Evolutionary conservation across 1,140 invertebrate genomes (phyloP).

Genomic region (Proales similis): DNA sequence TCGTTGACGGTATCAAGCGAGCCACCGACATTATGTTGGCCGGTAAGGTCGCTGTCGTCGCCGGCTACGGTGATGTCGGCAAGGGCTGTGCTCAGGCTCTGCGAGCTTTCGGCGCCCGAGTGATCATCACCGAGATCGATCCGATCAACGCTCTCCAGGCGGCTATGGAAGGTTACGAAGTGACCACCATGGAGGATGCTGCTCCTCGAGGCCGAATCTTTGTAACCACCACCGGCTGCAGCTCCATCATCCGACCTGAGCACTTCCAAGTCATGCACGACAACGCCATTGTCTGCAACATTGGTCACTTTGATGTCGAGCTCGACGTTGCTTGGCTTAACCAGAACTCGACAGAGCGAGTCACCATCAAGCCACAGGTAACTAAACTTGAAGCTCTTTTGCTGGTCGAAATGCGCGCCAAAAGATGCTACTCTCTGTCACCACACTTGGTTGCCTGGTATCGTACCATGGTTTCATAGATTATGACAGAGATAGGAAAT

Average conservation of each 20-base stretch:
- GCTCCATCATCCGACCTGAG: slow-evolving; percentile 77
- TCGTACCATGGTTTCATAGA: background rate
- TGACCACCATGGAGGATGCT: slow-evolving; percentile 96
- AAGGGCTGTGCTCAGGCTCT: slow-evolving; percentile 96
- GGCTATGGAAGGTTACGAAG: slow-evolving; percentile 90
- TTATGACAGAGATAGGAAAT: no score
- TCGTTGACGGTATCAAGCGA: slow-evolving; percentile 96
- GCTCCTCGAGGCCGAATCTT: slow-evolving; percentile 79
- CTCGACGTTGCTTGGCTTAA: slow-evolving; percentile 93
- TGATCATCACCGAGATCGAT: slow-evolving; percentile 96
- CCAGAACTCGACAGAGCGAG: slow-evolving; percentile 78
- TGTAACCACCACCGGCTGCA: slow-evolving; percentile 95
- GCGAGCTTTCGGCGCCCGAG: slow-evolving; percentile 83
- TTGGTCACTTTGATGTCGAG: slow-evolving; percentile 97
- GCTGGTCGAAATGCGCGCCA: no score
- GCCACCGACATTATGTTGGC: slow-evolving; percentile 97
- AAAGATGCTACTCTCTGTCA: slow-evolving; percentile 12
- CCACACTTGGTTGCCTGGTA: background rate
- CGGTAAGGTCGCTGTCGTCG: slow-evolving; percentile 93
- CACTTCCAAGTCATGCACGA: slow-evolving; percentile 88
- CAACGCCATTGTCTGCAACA: slow-evolving; percentile 96
- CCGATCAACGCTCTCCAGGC: slow-evolving; percentile 97
- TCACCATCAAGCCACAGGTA: slow-evolving; percentile 95
- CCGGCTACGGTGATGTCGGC: slow-evolving; percentile 97
- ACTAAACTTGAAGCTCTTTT: no score